These are phyloP conservation scores for Scomberomorus guttatus DNA, from an alignment of 2,797 vertebrate genomes.

Conservation along the genomic window DNA sequence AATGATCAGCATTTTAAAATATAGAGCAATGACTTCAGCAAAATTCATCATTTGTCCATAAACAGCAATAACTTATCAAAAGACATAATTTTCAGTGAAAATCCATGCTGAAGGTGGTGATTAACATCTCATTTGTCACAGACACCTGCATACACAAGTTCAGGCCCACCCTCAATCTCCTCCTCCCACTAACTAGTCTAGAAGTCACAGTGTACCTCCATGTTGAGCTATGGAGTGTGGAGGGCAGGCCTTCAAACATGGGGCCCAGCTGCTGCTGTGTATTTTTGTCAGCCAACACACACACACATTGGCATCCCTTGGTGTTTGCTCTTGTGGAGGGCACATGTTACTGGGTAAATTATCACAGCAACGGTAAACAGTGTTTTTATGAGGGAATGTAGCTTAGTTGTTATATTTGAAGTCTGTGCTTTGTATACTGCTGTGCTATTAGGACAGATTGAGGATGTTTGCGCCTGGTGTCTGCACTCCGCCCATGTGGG, in stretches of 20 bases:
- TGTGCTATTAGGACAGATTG: conserved; percentile 83
- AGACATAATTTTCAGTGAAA: conserved; percentile 17
- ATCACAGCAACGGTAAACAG: conserved; percentile 84
- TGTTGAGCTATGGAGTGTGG: conserved; percentile 75
- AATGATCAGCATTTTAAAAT: not conserved
- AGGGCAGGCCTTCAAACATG: conserved; percentile 80
- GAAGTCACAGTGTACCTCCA: conserved; percentile 83
- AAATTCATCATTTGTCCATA: not conserved
- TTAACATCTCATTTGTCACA: conserved; percentile 82
- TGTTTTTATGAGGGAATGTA: conserved; percentile 79
- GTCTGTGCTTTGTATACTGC: conserved; percentile 76
- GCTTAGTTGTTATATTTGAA: conserved; percentile 76
- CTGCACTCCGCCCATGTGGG: conserved; percentile 79
- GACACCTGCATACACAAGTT: conserved; percentile 82
- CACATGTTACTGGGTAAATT: conserved; percentile 86
- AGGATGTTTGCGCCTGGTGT: conserved; percentile 85
- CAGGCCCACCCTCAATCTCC: conserved; percentile 73
- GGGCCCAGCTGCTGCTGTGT: conserved; percentile 82
- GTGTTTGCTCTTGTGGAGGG: conserved; percentile 83
- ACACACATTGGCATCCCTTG: conserved; percentile 74
- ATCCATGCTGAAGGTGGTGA: conserved; percentile 56
- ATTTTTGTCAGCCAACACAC: conserved; percentile 81
- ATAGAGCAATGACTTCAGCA: not conserved
- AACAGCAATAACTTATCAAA: conserved; percentile 15
- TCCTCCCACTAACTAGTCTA: conserved; percentile 77